Evolutionary conservation across 2,797 vertebrate species (phyloP).

Genomic region (Lithobates pipiens): DNA sequence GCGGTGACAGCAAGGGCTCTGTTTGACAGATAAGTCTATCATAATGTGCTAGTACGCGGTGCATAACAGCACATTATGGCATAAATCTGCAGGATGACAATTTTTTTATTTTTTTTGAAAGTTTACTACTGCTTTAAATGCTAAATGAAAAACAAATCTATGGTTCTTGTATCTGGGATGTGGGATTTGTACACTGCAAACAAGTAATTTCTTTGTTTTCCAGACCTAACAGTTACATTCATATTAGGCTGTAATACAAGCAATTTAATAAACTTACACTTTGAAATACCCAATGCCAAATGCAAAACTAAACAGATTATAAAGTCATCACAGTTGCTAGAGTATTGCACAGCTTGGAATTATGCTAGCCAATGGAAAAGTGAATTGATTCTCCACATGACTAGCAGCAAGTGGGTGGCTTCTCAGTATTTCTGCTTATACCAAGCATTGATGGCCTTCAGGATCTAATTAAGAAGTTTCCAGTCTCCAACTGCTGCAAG

Average conservation of each 20-base stretch:
- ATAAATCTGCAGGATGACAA: too few relatives aligned
- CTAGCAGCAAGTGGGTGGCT: conserved; percentile 46
- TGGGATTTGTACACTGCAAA: too few relatives aligned
- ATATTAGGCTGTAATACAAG: background rate
- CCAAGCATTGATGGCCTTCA: conserved; percentile 30
- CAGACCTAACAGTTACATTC: background rate
- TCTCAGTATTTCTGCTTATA: conserved; percentile 24
- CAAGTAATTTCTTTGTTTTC: too few relatives aligned
- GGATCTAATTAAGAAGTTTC: conserved; percentile 51
- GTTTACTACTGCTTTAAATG: background rate
- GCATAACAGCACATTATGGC: too few relatives aligned
- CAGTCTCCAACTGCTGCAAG: conserved; percentile 36
- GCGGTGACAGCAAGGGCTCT: too few relatives aligned
- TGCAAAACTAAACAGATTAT: conserved; percentile 15
- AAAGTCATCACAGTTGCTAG: conserved; percentile 21
- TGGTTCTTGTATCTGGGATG: too few relatives aligned
- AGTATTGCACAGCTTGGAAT: background rate
- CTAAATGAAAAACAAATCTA: background rate
- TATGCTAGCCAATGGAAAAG: conserved; percentile 33
- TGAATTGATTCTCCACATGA: conserved; percentile 50
- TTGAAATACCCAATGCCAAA: conserved; percentile 9
- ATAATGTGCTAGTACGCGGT: too few relatives aligned
- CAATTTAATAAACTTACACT: background rate
- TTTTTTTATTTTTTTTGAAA: too few relatives aligned
- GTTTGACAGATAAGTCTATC: too few relatives aligned